Evolutionary conservation across 2,113 vertebrate species (phyloP).

Genomic region (Hassar affinis): DNA sequence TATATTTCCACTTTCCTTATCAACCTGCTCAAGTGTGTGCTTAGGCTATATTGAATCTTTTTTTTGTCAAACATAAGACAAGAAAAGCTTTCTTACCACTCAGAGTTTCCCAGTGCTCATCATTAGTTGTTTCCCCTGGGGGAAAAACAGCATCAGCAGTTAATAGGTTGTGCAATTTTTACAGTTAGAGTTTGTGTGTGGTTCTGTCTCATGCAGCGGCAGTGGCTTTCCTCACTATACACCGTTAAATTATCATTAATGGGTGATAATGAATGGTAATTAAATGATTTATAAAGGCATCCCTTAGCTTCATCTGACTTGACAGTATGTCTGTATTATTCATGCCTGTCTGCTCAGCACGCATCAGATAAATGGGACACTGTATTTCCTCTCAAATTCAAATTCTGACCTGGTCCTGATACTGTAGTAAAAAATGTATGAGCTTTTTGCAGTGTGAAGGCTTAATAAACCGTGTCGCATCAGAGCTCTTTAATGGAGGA

Average conservation of each 20-base stretch:
- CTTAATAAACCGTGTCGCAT: neutral
- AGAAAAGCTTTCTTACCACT: neutral
- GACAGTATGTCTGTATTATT: slow-evolving; percentile 3
- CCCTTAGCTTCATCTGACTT: slow-evolving; percentile 7
- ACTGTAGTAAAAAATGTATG: slow-evolving; percentile 13
- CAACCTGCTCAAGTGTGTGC: too few relatives aligned
- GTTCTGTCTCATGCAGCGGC: slow-evolving; percentile 12
- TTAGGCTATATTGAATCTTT: neutral
- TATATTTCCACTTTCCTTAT: too few relatives aligned
- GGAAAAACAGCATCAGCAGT: neutral
- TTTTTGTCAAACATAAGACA: neutral
- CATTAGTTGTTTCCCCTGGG: neutral
- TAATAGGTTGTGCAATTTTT: slow-evolving; percentile 21
- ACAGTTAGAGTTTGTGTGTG: neutral
- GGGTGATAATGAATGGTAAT: slow-evolving; percentile 23
- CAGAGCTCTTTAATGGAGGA: slow-evolving; percentile 1
- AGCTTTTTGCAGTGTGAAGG: neutral
- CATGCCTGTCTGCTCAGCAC: neutral
- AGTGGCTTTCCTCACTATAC: neutral
- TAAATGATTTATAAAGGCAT: slow-evolving; percentile 6
- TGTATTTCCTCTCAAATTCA: slow-evolving; percentile 17
- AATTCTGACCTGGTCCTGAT: neutral
- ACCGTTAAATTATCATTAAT: slow-evolving; percentile 34
- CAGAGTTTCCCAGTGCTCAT: neutral
- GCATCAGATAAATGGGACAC: slow-evolving; percentile 4